Base-by-base conservation (phyloP, 2,113 vertebrate species). In the Thoracochromis brauschi region DNA sequence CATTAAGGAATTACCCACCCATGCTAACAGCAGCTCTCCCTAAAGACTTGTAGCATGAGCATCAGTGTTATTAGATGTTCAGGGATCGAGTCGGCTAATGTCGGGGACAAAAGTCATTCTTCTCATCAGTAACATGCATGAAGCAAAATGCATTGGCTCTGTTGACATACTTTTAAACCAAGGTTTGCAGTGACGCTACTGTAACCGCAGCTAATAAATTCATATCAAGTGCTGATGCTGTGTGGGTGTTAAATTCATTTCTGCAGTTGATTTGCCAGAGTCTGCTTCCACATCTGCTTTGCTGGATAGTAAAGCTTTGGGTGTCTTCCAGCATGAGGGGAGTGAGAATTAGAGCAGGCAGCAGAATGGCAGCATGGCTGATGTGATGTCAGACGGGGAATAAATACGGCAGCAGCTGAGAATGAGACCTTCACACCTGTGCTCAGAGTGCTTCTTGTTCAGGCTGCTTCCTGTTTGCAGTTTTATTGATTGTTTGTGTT, bases 1-100 rank as follows among this genome's bases (percentile, higher is more conserved):
- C 91, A 96, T 96, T 95, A 95, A 91, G 85, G 63, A 92, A 92
- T 92, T 90, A 91, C 80, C 88, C 85, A 91, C 68, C 92, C 91
- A 91, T 93, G 88, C 87, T 88, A 92, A 84, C 84, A 55, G 83
- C 81, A 60, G 71, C 47, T 54, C 73, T 92, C 88, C 89, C 91
- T n/a, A 2, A 82, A 88, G 92, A 89, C 87, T 33, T 83, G 78
- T 31, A 82, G 60, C 86, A 87, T 47, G 47, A 81, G 82, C 68
- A 5, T 65, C 71, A 16, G 9, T 65, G 88, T 81, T 73, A 82
- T 85, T 73, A 79, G 78, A 84, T 78, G 51, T 87, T 71, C 85
- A 54, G 42, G 81, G 82, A 82, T 90, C 47, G 83, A 53, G 55
- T 38, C 16, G 8, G 65, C 63, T 21, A 33, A 79, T 35, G 53